These are phyloP conservation scores for Drepanosiphum platanoidis DNA, from an alignment of 2,888 invertebrate genomes.

Conservation along the genomic window DNA sequence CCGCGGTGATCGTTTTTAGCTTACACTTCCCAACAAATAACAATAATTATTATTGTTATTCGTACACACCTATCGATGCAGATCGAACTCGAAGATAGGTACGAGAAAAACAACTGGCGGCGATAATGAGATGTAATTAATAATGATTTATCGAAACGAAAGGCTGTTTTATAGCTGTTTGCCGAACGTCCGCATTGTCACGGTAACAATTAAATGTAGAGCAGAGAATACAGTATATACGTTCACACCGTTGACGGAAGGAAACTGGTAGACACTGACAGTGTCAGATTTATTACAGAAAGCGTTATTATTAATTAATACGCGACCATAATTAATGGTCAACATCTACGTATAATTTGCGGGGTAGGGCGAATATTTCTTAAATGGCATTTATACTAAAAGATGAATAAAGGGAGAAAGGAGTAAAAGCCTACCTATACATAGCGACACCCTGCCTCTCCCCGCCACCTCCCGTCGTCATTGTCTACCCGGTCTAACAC, in stretches of 20 bases:
- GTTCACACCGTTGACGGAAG: conserved; percentile 42
- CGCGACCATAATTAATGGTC: conserved; percentile 54
- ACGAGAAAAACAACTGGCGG: not conserved
- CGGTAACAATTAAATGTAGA: conserved; percentile 12
- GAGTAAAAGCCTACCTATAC: conserved; percentile 32
- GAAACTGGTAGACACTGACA: conserved; percentile 44
- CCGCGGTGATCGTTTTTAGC: too few species aligned
- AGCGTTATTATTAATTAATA: conserved; percentile 55
- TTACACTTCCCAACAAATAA: too few species aligned
- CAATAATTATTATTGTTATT: too few species aligned
- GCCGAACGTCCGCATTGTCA: conserved; percentile 20
- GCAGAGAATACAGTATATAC: conserved; percentile 7
- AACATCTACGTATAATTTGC: conserved; percentile 43
- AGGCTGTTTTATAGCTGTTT: not conserved
- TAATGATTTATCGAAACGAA: conserved; percentile 31
- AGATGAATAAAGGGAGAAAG: conserved; percentile 42
- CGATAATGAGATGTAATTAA: not conserved
- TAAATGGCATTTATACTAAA: conserved; percentile 56
- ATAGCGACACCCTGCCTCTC: not conserved
- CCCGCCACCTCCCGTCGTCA: not conserved
- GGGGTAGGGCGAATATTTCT: conserved; percentile 37
- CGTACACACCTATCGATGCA: too few species aligned
- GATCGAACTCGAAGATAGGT: not conserved
- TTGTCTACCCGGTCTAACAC: conserved; percentile 17
- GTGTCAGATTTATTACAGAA: conserved; percentile 57